Conservation (phyloP, 1,140 invertebrate genomes). For the Drosophila dunni region DNA sequence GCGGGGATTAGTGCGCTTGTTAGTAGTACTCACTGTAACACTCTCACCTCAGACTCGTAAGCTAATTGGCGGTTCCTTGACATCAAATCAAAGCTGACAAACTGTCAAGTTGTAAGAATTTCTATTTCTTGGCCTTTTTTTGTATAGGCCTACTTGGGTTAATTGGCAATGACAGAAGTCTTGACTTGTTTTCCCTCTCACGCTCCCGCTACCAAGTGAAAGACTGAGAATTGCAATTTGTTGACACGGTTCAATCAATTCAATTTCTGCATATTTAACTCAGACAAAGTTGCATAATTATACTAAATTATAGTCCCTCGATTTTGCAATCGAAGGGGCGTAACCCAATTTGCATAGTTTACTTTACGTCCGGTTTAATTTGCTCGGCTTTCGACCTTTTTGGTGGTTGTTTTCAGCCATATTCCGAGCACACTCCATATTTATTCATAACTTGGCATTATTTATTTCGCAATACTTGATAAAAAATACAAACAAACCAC, state of each 20-base stretch:
- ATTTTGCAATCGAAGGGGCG: conserved; percentile 25
- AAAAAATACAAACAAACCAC: conserved; percentile 24
- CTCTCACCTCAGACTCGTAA: conserved; percentile 12
- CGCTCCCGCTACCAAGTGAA: neutral
- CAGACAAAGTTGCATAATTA: conserved; percentile 35
- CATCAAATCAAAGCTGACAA: conserved; percentile 63
- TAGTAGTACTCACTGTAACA: conserved; percentile 41
- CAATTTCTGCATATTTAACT: conserved; percentile 4
- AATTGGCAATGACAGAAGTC: conserved; percentile 80
- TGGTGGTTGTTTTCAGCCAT: conserved; percentile 24
- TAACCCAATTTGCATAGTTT: conserved; percentile 50
- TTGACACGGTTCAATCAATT: conserved; percentile 32
- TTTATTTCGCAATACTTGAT: conserved; percentile 37
- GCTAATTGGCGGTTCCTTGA: conserved; percentile 55
- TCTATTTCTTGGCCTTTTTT: conserved; percentile 34
- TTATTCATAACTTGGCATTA: conserved; percentile 34
- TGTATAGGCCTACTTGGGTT: conserved; percentile 36
- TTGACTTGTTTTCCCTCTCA: conserved; percentile 45
- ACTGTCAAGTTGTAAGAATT: conserved; percentile 56
- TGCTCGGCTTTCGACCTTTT: neutral
- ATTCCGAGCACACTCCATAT: conserved; percentile 27
- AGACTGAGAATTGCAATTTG: conserved; percentile 23
- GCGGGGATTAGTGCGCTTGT: conserved; percentile 71
- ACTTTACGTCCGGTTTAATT: conserved; percentile 30
- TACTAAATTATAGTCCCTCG: conserved; percentile 35